Evolutionary conservation across 2,888 invertebrate species (phyloP).

Genomic region (Gastracanthus pulcherrimus): DNA sequence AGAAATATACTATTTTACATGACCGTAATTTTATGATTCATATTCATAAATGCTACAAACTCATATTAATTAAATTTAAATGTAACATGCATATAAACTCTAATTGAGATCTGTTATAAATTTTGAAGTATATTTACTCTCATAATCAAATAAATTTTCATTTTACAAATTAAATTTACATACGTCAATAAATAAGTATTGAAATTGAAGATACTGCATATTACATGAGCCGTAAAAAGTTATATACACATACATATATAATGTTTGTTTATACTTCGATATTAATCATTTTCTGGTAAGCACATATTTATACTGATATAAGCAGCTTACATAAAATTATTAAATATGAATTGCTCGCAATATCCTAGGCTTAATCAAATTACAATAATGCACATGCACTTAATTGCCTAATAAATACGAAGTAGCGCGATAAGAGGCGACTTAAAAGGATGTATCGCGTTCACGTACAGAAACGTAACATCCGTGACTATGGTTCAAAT

Average conservation of each 20-base stretch:
- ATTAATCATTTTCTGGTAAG: neutral
- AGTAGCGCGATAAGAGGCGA: neutral
- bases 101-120: no score
- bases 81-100: no score
- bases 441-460: neutral
- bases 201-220: neutral
- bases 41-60: no score
- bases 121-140: no score
- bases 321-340: neutral
- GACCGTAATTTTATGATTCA: no score
- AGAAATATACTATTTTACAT: no score
- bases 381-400: slow-evolving; percentile 4
- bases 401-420: slow-evolving; percentile 21
- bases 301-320: neutral
- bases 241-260: neutral
- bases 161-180: no score
- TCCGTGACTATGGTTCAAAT: neutral
- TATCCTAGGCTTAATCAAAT: neutral
- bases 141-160: no score
- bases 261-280: neutral
- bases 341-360: neutral
- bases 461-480: neutral
- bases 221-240: neutral
- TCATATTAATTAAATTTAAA: no score
- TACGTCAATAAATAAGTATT: no score